Base-by-base conservation (phyloP, 2,888 invertebrate genomes). In the Carterocephalus palaemon region DNA sequence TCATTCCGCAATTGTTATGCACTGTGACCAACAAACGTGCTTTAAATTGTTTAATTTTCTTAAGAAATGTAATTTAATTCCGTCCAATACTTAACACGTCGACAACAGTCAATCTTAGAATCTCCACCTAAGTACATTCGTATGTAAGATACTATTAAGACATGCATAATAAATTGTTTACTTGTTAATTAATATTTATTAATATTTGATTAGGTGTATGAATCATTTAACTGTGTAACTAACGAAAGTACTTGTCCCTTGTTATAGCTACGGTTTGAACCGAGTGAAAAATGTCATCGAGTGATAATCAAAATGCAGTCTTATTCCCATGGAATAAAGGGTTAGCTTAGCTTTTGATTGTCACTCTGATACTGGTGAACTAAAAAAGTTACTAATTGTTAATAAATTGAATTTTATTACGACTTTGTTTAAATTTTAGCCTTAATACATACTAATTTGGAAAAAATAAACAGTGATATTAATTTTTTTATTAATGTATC, bases 161-260 rank as follows among this genome's bases (percentile, higher is more conserved):
- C 66, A 68, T 55, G 70, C 72, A 76, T 78, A 79, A 77, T 70
- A 71, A 64, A 53, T 57, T 64, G 62, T 70, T 75, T 77, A 68
- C 66, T 56, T 80, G 79, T 83, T 84, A 83, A 84, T 83, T 84
- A 83, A 84, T 84, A 84, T 84, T 85, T 84, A 85, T 85, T 84
- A 79, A 77, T 79, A 67, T 65, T 56, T 57, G 59, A 63, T 64
- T 78, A 77, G 68, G 48, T 61, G 53, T 70, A 78, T 57, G 68
- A 62, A 59, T 60, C 67, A 68, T 62, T 58, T 59, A 39, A 42
- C 20, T 42, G 67, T 74, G 69, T 80, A 75, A 83, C 84, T 84
- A 85, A 85, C 80, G 61, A 60, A 66, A 60, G 59, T 70, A 66
- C 67, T 67, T 48, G 52, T 71, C 73, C 73, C 67, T 77, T 83